Percentiles rank a stretch among this genome's conserved stretches.
These are phyloP conservation scores for Eupithecia dodoneata DNA, from an alignment of 2,888 invertebrate genomes.

Conservation along the genomic window DNA sequence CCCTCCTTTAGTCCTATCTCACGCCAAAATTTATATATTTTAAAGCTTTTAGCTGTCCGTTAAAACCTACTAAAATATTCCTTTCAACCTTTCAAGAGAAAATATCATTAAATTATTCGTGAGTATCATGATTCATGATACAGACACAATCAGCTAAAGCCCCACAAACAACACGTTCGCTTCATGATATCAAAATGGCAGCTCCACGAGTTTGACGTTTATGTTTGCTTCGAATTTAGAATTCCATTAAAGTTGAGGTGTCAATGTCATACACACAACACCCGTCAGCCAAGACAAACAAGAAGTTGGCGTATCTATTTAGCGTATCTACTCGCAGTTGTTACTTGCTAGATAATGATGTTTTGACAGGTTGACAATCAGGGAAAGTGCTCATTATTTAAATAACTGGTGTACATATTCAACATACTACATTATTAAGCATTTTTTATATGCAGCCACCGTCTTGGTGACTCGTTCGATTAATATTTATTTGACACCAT, in stretches of 20 bases:
- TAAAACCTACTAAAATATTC: neutral
- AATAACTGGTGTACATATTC: no score
- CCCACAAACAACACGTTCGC: slow-evolving; percentile 8
- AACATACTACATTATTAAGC: no score
- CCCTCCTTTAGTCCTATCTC: neutral
- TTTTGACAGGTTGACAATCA: neutral
- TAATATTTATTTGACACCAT: no score
- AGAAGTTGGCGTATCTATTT: slow-evolving; percentile 22
- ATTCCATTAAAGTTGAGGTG: slow-evolving; percentile 19
- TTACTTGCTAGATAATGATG: neutral
- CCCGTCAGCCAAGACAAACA: slow-evolving; percentile 33
- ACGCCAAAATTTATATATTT: neutral
- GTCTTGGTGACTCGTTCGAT: no score
- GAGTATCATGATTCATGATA: no score
- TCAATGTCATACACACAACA: slow-evolving; percentile 23
- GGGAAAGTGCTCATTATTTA: neutral
- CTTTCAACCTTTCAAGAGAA: neutral
- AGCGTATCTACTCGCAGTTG: neutral
- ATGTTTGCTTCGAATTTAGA: slow-evolving; percentile 22
- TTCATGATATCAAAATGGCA: slow-evolving; percentile 17
- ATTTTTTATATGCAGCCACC: no score
- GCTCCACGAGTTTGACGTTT: slow-evolving; percentile 23
- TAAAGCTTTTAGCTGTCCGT: neutral
- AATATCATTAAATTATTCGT: neutral
- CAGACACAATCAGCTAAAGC: neutral